Evolutionary conservation across 1,140 invertebrate genomes (phyloP).

Genomic region (Vollenhovia emeryi): DNA sequence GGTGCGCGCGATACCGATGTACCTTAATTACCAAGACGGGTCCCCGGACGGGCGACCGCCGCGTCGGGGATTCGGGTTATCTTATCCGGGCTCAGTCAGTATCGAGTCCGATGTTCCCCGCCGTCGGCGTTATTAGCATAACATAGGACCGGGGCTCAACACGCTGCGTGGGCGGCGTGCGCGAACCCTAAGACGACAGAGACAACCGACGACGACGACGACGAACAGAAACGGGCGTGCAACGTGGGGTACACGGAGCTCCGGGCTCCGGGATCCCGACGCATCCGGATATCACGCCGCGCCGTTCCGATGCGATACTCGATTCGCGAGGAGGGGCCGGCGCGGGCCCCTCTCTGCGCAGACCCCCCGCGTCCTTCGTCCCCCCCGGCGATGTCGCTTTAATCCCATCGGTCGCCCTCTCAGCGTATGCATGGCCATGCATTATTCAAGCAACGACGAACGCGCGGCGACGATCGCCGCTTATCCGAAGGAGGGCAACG

Average conservation of each 20-base stretch:
- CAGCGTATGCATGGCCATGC: constrained; percentile 38
- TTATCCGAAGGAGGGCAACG: constrained; percentile 41
- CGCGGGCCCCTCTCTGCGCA: background rate
- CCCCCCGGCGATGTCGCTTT: constrained; percentile 18
- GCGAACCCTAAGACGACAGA: constrained; percentile 49
- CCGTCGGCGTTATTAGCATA: constrained; percentile 68
- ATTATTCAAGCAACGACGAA: constrained; percentile 49
- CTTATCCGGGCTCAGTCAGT: constrained; percentile 66
- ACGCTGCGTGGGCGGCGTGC: constrained; percentile 65
- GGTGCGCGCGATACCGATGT: constrained; percentile 41
- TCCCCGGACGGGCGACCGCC: background rate
- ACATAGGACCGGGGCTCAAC: constrained; percentile 60
- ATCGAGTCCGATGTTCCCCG: constrained; percentile 62
- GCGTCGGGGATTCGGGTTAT: constrained; percentile 57
- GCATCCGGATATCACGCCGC: constrained; percentile 50
- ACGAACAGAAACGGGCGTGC: constrained; percentile 7
- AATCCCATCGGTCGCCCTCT: constrained; percentile 21
- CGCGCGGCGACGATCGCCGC: constrained; percentile 24
- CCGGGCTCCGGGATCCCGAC: background rate
- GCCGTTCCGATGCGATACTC: constrained; percentile 46
- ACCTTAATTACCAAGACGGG: constrained; percentile 63
- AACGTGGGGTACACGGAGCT: constrained; percentile 22
- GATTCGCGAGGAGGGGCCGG: constrained; percentile 19
- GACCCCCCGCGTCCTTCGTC: background rate
- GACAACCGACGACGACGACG: constrained; percentile 35